Conservation (phyloP, 2,113 vertebrate genomes). For the Grantiella picta region DNA sequence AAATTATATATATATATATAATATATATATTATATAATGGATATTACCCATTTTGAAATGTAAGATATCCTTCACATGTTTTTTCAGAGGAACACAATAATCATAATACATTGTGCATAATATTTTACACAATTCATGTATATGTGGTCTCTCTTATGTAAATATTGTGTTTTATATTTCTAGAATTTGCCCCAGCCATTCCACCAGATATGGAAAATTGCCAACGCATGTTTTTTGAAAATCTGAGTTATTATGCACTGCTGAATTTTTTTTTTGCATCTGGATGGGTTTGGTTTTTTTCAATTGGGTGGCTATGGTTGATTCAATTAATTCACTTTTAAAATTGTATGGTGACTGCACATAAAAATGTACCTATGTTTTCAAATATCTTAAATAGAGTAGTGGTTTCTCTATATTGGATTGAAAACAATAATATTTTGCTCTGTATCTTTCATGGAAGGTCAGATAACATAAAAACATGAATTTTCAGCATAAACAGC, state of each 20-base stretch:
- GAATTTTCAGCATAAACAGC: neutral
- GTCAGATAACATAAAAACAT: neutral
- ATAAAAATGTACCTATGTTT: neutral
- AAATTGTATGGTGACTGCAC: neutral
- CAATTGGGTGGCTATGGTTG: neutral
- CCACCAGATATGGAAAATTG: neutral
- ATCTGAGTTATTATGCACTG: neutral
- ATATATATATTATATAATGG: too few relatives aligned
- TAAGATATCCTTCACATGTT: neutral
- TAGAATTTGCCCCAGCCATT: neutral
- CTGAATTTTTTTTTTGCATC: neutral
- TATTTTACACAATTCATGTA: neutral
- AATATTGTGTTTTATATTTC: neutral
- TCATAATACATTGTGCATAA: neutral
- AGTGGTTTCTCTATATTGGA: neutral
- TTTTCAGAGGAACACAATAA: neutral
- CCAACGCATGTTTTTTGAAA: neutral
- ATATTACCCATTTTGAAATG: neutral
- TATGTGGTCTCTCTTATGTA: neutral
- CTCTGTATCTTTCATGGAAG: neutral
- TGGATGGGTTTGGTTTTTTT: rapidly evolving
- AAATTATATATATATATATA: too few relatives aligned
- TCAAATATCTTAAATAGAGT: neutral
- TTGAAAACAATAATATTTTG: neutral
- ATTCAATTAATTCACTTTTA: neutral